Percentiles rank a stretch among this genome's conserved stretches.
Conservation (phyloP, 2,888 invertebrate genomes). For the Eledone cirrhosa region DNA sequence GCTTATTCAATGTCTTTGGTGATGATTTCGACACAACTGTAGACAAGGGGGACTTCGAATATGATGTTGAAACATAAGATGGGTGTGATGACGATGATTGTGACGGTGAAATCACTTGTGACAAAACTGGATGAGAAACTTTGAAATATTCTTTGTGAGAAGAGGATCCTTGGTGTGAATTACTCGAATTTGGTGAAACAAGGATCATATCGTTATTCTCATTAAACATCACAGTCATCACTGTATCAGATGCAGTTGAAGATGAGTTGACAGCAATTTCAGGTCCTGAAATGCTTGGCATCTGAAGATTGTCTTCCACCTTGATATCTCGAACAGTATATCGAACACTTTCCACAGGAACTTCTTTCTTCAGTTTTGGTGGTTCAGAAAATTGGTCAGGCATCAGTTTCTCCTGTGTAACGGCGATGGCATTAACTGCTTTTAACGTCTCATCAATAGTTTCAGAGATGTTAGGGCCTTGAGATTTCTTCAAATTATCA, state of each 20-base stretch:
- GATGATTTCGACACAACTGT: background rate
- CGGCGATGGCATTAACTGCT: background rate
- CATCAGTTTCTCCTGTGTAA: background rate
- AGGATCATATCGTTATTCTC: conserved; percentile 9
- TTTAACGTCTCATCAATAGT: background rate
- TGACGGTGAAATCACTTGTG: background rate
- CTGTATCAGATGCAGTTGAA: background rate
- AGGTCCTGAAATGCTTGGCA: background rate
- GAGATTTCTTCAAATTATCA: background rate
- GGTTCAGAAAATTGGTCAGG: conserved; percentile 23
- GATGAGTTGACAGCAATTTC: background rate
- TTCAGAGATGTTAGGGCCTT: background rate
- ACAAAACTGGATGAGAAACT: background rate
- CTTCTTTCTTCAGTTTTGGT: background rate
- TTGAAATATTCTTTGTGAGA: conserved; percentile 14
- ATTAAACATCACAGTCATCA: conserved; percentile 24
- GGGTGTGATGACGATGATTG: background rate
- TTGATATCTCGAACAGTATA: background rate
- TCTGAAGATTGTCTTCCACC: conserved; percentile 16
- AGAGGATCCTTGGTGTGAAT: background rate
- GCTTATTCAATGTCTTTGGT: conserved; percentile 7
- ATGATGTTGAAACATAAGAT: background rate
- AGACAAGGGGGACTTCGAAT: background rate
- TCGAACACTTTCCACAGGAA: background rate
- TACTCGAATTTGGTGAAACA: background rate